Percentiles rank a stretch among this genome's conserved stretches.
Evolutionary conservation across 2,888 invertebrate genomes (phyloP).

Genomic region (Lasioglossum marginatum): DNA sequence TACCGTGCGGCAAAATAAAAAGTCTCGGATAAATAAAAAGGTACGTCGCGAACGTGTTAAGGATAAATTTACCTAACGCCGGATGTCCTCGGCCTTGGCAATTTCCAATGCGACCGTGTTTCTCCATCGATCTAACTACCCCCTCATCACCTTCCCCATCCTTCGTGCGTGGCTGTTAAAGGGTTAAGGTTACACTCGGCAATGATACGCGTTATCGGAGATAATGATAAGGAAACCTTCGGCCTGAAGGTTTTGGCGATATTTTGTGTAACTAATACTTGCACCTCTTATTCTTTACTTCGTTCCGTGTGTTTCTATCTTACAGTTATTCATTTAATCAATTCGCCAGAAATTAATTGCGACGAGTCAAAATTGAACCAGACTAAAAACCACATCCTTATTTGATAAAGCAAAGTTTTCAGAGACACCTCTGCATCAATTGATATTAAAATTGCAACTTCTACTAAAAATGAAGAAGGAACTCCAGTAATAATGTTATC

Average conservation of each 20-base stretch:
- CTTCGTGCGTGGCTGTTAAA: conserved; percentile 39
- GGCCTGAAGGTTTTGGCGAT: not conserved
- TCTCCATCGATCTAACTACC: conserved; percentile 35
- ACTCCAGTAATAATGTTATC: too few species aligned
- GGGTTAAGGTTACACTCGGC: conserved; percentile 55
- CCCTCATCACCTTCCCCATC: not conserved
- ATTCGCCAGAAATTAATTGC: not conserved
- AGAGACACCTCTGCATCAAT: too few species aligned
- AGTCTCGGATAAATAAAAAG: not conserved
- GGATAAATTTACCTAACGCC: conserved; percentile 42
- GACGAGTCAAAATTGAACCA: too few species aligned
- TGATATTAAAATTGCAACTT: too few species aligned
- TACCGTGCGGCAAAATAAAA: not conserved
- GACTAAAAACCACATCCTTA: too few species aligned
- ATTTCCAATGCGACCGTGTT: conserved; percentile 23
- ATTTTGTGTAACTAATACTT: not conserved
- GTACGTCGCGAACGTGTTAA: not conserved
- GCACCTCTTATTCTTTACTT: not conserved
- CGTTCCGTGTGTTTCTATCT: not conserved
- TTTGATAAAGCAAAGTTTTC: too few species aligned
- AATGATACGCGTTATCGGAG: conserved; percentile 1
- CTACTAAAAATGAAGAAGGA: too few species aligned
- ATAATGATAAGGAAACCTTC: not conserved
- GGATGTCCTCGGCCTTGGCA: conserved; percentile 52
- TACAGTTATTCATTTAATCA: too few species aligned